phyloP scores from a whole-genome alignment of 2,888 invertebrate species.

The Hecatera dysodea region DNA sequence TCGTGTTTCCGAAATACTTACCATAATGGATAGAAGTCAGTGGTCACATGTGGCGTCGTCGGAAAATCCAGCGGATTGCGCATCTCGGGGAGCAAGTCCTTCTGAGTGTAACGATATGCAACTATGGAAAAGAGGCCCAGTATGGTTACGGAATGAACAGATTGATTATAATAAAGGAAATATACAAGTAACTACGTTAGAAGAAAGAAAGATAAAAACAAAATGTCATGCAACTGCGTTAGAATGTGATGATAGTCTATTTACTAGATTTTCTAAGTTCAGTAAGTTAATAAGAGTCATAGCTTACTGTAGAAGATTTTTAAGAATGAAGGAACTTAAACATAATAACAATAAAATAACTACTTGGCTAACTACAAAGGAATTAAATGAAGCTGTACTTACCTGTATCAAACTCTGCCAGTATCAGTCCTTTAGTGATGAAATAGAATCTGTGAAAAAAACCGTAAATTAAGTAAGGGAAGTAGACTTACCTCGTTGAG shows the following conservation, averaged over 20 bases:
- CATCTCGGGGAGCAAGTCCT: conserved; percentile 45
- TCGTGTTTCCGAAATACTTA: conserved; percentile 47
- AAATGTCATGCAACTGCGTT: conserved; percentile 14
- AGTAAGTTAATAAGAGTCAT: conserved; percentile 14
- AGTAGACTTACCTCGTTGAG: conserved; percentile 5
- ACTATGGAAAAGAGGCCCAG: conserved; percentile 13
- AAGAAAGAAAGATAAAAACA: conserved; percentile 17
- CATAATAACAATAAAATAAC: not conserved
- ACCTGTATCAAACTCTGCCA: conserved; percentile 1
- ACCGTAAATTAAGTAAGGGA: conserved; percentile 6
- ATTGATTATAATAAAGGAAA: conserved; percentile 3
- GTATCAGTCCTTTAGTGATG: not conserved
- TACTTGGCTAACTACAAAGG: conserved; percentile 12
- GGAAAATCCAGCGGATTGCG: conserved; percentile 58
- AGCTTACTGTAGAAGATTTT: conserved; percentile 23
- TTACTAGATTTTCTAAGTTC: conserved; percentile 15
- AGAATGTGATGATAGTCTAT: conserved; percentile 8
- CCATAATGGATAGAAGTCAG: not conserved
- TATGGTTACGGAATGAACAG: conserved; percentile 6
- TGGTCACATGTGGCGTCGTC: conserved; percentile 21
- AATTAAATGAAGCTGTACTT: conserved; percentile 12
- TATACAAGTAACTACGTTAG: not conserved
- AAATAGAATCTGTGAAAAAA: conserved; percentile 3
- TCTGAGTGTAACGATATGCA: conserved; percentile 9
- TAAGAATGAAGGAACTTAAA: not conserved